phyloP scores from a whole-genome alignment of 1,140 invertebrate species.

The Cepaea nemoralis region DNA sequence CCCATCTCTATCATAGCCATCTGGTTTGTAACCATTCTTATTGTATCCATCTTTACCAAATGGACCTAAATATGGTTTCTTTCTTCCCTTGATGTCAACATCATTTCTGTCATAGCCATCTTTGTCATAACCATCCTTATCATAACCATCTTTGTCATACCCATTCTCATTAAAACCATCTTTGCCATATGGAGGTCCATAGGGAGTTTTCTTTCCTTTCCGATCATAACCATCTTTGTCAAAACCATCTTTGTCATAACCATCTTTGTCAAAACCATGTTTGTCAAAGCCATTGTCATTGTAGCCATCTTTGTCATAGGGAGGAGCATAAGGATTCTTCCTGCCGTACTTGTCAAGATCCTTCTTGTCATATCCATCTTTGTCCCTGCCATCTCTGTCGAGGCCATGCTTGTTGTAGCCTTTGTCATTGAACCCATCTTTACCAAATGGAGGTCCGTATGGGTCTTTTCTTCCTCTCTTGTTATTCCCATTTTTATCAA shows the following conservation, averaged over 20 bases:
- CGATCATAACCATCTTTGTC: background rate
- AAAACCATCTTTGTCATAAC: constrained; percentile 6
- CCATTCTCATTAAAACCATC: background rate
- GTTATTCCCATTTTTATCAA: background rate
- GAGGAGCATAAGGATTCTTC: background rate
- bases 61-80: constrained; percentile 1
- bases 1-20: constrained; percentile 5
- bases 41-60: background rate
- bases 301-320: constrained; percentile 16
- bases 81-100: background rate
- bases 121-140: constrained; percentile 1
- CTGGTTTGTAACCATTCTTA: background rate
- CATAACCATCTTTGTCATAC: background rate
- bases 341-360: background rate
- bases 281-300: constrained; percentile 3
- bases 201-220: background rate
- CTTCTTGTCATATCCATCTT: constrained; percentile 8
- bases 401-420: constrained; percentile 9
- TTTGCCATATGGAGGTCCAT: constrained; percentile 12
- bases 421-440: constrained; percentile 2
- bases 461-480: constrained; percentile 3
- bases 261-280: constrained; percentile 2
- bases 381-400: background rate
- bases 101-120: constrained; percentile 3
- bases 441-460: constrained; percentile 8